Base-by-base conservation (phyloP, 2,888 invertebrate species). In the Drosophila quinaria region DNA sequence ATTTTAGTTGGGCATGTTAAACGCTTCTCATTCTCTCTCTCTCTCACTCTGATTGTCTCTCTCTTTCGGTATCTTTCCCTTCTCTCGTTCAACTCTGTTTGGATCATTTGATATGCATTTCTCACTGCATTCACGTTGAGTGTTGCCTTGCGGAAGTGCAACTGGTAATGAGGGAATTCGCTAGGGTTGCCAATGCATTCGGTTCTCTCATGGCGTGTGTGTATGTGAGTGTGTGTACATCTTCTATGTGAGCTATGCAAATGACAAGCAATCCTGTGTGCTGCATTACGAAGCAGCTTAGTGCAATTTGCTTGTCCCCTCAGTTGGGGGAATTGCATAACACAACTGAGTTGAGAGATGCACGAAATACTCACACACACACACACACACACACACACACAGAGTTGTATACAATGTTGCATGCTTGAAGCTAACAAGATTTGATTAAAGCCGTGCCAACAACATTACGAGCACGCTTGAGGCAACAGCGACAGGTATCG, bases 371-470 rank as follows among this genome's bases (percentile, higher is more conserved):
- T 29, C 10, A 56, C 17, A 35, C 10, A 56, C 19, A 15, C 19
- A 50, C 13, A 37, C 13, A 39, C 8, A 3, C n/a, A 42, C 3
- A 10, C 13, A 19, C 41, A 5, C 17, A 15, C n/a, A 42, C 1
- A 5, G 13, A 31, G 52, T 19, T 39, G 47, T 39, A 50, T 31
- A 52, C 55, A 51, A 25, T 51, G 51, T 60, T 41, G 55, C 50
- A 55, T 46, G 17, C 65, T 67, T 54, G 13, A 67, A 59, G 68
- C 56, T 41, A 64, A 65, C 42, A 66, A 56, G 74, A 63, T 78
- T 78, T 74, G 74, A 77, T 76, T 77, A 77, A 70, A 60, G 78
- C 49, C 41, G 50, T 60, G 59, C 15, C 46, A 52, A 56, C 58
- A 58, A 56, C 58, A 58, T 59, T 61, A 42, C 11, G 54, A 56